These are phyloP conservation scores for Tyto alba DNA, from an alignment of 2,113 vertebrate species.

Conservation along the genomic window DNA sequence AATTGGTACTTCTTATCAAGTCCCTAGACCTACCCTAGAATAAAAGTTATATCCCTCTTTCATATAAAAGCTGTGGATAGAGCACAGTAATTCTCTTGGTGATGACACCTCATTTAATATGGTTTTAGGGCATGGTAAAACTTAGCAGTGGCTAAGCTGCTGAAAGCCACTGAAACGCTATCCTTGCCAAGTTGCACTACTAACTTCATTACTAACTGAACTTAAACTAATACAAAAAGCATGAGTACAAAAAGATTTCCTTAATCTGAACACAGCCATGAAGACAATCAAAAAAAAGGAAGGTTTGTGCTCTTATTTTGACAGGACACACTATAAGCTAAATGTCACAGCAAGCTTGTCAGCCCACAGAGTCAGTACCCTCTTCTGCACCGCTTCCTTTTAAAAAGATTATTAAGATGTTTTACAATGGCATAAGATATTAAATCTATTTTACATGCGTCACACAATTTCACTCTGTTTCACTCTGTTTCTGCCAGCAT, in stretches of 20 bases:
- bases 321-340: background rate
- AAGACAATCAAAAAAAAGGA: background rate
- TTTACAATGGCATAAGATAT: background rate
- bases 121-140: background rate
- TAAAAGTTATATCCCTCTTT: background rate
- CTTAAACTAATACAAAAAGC: background rate
- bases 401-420: background rate
- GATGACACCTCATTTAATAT: background rate
- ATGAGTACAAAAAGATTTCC: accelerated
- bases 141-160: background rate
- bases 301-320: background rate
- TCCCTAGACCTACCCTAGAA: background rate
- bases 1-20: background rate
- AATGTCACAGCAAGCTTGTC: background rate
- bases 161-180: background rate
- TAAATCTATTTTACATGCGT: background rate
- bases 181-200: background rate
- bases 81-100: background rate
- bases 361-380: background rate
- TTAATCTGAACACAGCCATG: background rate
- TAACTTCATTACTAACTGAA: background rate
- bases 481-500: background rate
- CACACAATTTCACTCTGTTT: background rate
- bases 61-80: background rate
- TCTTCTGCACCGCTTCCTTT: background rate